A percentile compares a stretch with the other conserved stretches of the same genome.
Evolutionary conservation across 2,888 invertebrate genomes (phyloP).

Genomic region (Lepidocyrtoides sp.): DNA sequence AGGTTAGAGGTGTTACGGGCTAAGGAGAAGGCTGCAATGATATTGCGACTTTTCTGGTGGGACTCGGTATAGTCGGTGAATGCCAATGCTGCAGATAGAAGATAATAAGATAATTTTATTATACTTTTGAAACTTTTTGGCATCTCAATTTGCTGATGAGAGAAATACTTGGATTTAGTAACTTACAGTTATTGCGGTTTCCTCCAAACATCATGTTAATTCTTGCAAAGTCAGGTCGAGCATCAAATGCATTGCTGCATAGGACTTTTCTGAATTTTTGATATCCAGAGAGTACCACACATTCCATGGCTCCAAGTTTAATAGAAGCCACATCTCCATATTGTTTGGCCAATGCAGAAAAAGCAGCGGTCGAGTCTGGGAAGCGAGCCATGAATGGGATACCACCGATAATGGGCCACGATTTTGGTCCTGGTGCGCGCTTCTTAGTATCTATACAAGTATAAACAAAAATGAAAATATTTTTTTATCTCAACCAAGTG

Average conservation of each 20-base stretch:
- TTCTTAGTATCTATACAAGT: conserved; percentile 32
- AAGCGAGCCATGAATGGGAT: conserved; percentile 83
- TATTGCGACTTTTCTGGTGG: conserved; percentile 86
- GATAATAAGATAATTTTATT: too few species aligned
- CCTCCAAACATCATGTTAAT: conserved; percentile 94
- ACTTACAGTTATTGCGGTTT: conserved; percentile 95
- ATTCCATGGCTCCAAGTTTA: conserved; percentile 81
- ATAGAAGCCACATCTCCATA: conserved; percentile 82
- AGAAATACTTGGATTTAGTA: conserved; percentile 62
- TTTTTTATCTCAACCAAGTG: too few species aligned
- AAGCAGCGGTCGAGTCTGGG: conserved; percentile 78
- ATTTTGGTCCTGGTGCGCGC: conserved; percentile 82
- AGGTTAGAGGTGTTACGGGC: conserved; percentile 84
- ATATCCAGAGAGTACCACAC: conserved; percentile 82
- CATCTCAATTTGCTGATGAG: too few species aligned
- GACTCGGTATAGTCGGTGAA: conserved; percentile 86
- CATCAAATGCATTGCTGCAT: conserved; percentile 91
- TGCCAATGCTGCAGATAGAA: conserved; percentile 86
- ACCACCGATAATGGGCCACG: conserved; percentile 82
- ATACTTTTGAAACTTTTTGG: conserved; percentile 33
- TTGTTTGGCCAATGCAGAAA: conserved; percentile 77
- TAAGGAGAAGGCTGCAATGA: conserved; percentile 85
- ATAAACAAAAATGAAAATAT: not conserved
- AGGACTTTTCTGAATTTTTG: conserved; percentile 82
- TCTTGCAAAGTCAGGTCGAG: conserved; percentile 93